Evolutionary conservation across 2,113 vertebrate genomes (phyloP), one percentile per base, ranked within the genome.

Genomic region (Centropristis striata): DNA sequence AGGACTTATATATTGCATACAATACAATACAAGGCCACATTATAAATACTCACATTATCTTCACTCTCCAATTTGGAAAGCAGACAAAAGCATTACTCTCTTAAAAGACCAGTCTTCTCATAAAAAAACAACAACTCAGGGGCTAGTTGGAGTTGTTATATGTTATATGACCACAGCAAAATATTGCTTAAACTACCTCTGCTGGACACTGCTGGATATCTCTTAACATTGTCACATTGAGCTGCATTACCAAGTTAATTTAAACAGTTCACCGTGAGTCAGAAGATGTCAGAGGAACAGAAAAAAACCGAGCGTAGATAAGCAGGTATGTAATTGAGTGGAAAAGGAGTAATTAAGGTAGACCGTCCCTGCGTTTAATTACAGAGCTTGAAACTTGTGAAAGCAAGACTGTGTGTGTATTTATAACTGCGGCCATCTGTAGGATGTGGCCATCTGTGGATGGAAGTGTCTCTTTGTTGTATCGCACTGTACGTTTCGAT

Each of bases 341-440:
- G 12, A 67, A 70, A 70, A 41, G 58, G 42, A 54, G 61, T 65
- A 72, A 80, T 80, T 73, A 4, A 53, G 66, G 46, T 81, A 32
- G 44, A 42, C 41, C 15, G 10, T 58, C 47, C 47, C 50, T 60
- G 20, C 58, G 67, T 78, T 67, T 78, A 63, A 73, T 83, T 61
- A 59, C 67, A 59, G 28, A 53, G 73, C 46, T 27, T 10, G 66
- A 47, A 25, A 71, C 59, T 53, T 66, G 58, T 82, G 54, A 78
- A 70, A 51, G 83, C 67, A 46, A 27, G 76, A 72, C 70, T 67
- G 67, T 14, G 32, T 63, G 80, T 80, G 46, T 72, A 84, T 90
- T 89, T 83, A 63, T 81, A 92, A 75, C 86, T 36, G 63, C n/a
- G 65, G 50, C 85, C 78, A 87, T 91, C 86, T 85, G 86, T 61